These are phyloP conservation scores for Apostichopus japonicus DNA, from an alignment of 35 echinoderm and acorn worm species.

Conservation along the genomic window DNA sequence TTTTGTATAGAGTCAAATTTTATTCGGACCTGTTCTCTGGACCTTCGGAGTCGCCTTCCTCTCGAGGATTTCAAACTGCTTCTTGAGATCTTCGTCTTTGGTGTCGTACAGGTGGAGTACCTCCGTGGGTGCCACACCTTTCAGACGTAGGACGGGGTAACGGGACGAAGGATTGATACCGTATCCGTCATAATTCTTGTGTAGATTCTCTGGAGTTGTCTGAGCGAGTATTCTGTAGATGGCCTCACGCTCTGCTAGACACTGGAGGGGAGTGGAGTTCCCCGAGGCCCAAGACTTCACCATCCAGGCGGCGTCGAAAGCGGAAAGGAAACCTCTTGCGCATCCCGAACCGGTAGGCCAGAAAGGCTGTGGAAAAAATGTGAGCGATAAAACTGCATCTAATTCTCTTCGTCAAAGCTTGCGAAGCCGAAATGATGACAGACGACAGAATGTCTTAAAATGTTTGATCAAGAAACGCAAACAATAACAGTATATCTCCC, in stretches of 20 bases:
- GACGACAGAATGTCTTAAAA: too few species aligned
- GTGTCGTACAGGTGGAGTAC: slow-evolving; percentile 86
- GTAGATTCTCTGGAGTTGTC: slow-evolving; percentile 92
- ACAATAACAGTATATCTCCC: too few species aligned
- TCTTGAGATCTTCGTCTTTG: slow-evolving; percentile 82
- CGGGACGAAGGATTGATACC: slow-evolving; percentile 74
- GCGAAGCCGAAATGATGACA: not conserved
- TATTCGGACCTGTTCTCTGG: slow-evolving; percentile 62
- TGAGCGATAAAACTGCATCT: not conserved
- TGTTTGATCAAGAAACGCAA: too few species aligned
- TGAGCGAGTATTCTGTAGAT: slow-evolving; percentile 92
- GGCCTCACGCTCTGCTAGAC: slow-evolving; percentile 89
- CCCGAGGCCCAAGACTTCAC: slow-evolving; percentile 82
- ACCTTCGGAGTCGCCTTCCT: slow-evolving; percentile 60
- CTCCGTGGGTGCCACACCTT: slow-evolving; percentile 67
- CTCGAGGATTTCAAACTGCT: slow-evolving; percentile 73
- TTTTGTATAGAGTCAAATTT: too few species aligned
- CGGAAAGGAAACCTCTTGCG: slow-evolving; percentile 89
- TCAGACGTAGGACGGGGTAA: slow-evolving; percentile 77
- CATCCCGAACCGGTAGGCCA: slow-evolving; percentile 99
- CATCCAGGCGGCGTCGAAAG: slow-evolving; percentile 92
- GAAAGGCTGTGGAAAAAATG: slow-evolving; percentile 70
- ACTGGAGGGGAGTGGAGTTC: slow-evolving; percentile 69
- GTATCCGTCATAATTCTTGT: slow-evolving; percentile 85
- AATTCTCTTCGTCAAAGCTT: not conserved